Percentiles rank a stretch among this genome's conserved stretches.
phyloP scores from a whole-genome alignment of 92 coral and sea anemone genomes.

The Heliopora coerulea region DNA sequence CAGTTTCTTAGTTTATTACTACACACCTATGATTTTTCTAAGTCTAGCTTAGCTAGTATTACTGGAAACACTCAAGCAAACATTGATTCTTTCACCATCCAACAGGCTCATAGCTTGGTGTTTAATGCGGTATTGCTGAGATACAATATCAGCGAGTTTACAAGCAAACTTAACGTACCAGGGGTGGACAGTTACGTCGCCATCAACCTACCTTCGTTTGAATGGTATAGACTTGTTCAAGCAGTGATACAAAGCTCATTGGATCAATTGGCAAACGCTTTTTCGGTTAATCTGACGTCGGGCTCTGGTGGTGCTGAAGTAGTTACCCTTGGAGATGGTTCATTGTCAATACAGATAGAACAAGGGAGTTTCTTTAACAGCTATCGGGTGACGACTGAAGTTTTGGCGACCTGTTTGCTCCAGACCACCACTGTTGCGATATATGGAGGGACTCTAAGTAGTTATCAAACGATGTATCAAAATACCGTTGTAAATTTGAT shows the following conservation, averaged over 20 bases:
- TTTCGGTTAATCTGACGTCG: constrained; percentile 2
- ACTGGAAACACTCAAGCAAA: constrained; percentile 4
- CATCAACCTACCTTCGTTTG: constrained; percentile 30
- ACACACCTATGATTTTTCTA: constrained; percentile 22
- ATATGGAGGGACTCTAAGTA: neutral
- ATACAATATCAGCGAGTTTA: constrained; percentile 10
- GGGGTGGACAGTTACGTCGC: constrained; percentile 16
- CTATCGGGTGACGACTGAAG: neutral
- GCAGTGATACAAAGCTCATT: constrained; percentile 26
- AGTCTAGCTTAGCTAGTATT: neutral
- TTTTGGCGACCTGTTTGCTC: constrained; percentile 6
- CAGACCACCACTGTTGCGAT: neutral
- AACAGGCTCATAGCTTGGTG: constrained; percentile 15
- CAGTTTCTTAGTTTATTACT: constrained; percentile 13
- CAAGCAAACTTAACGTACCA: neutral
- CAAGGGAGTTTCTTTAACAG: neutral
- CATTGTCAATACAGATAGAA: neutral
- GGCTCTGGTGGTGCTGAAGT: constrained; percentile 17
- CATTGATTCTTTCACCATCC: constrained; percentile 20
- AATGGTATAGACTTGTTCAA: constrained; percentile 19
- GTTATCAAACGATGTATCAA: neutral
- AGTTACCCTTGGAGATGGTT: neutral
- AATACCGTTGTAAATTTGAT: neutral
- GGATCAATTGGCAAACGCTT: constrained; percentile 25
- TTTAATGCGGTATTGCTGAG: neutral